Conservation (phyloP, 2,797 vertebrate genomes). For the Acipenser oxyrinchus region DNA sequence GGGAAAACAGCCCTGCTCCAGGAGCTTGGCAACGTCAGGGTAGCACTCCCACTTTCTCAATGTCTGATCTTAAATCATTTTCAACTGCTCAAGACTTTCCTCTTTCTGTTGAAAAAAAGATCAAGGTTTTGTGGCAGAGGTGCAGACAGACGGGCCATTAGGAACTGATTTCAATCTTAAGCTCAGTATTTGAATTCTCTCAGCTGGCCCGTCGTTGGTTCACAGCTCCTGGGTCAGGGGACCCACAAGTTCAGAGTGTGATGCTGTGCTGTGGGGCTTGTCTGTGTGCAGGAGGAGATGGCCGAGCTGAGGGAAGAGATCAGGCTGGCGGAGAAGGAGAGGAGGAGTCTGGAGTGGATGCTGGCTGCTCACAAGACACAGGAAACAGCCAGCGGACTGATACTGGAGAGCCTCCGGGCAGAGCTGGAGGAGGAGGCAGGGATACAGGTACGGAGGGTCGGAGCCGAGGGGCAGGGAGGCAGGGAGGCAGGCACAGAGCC, state of each 20-base stretch:
- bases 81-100: too few relatives aligned
- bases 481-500: neutral
- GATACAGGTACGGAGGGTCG: neutral
- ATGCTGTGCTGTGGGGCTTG: neutral
- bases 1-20: slow-evolving; percentile 65
- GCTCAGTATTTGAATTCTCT: too few relatives aligned
- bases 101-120: too few relatives aligned
- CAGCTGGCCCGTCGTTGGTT: too few relatives aligned
- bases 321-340: slow-evolving; percentile 68
- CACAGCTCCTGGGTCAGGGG: too few relatives aligned
- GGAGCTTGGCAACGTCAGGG: slow-evolving; percentile 68
- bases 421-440: slow-evolving; percentile 39
- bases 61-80: too few relatives aligned
- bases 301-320: slow-evolving; percentile 61
- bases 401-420: slow-evolving; percentile 52
- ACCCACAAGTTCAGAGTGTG: too few relatives aligned
- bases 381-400: slow-evolving; percentile 53
- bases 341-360: slow-evolving; percentile 62
- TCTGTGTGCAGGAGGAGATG: slow-evolving; percentile 68
- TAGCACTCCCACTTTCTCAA: slow-evolving; percentile 34
- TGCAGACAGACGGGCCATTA: too few relatives aligned
- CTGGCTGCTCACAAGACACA: slow-evolving; percentile 60
- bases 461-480: slow-evolving; percentile 48
- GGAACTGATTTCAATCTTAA: too few relatives aligned
- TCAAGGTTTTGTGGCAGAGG: too few relatives aligned